phyloP scores from a whole-genome alignment of 2,113 vertebrate species.

The Lagopus leucura region DNA sequence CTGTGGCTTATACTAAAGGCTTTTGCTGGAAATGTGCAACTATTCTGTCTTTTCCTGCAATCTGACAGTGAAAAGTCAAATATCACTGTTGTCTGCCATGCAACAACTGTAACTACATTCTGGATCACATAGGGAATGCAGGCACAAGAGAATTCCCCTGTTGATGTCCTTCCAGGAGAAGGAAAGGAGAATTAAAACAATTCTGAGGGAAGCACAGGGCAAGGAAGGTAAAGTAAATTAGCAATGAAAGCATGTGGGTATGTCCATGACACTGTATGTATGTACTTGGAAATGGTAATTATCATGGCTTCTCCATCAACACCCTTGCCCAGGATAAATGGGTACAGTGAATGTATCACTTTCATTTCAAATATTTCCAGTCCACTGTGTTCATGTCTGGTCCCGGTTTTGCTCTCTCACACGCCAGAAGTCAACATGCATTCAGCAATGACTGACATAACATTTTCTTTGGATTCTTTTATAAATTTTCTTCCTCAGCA shows the following conservation, averaged over 20 bases:
- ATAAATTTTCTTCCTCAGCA: neutral
- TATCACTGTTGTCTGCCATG: neutral
- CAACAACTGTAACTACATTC: neutral
- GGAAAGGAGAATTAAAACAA: neutral
- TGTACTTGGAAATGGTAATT: neutral
- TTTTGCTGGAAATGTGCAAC: neutral
- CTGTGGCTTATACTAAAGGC: neutral
- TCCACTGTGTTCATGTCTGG: neutral
- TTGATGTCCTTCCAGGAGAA: neutral
- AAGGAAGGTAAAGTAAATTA: neutral
- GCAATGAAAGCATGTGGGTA: accelerated
- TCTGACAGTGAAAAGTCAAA: neutral
- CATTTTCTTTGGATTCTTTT: neutral
- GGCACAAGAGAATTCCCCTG: neutral
- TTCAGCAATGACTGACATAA: neutral
- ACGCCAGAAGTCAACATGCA: neutral
- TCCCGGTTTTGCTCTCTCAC: neutral
- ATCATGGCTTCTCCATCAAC: neutral
- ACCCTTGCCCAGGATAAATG: neutral
- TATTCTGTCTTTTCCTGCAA: neutral
- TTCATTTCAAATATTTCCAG: neutral
- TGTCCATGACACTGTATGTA: accelerated
- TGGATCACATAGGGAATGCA: neutral
- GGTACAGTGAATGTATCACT: accelerated
- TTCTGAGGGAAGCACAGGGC: neutral